These are phyloP conservation scores for Agriopis aurantiaria DNA, from an alignment of 2,888 invertebrate species.

Conservation along the genomic window DNA sequence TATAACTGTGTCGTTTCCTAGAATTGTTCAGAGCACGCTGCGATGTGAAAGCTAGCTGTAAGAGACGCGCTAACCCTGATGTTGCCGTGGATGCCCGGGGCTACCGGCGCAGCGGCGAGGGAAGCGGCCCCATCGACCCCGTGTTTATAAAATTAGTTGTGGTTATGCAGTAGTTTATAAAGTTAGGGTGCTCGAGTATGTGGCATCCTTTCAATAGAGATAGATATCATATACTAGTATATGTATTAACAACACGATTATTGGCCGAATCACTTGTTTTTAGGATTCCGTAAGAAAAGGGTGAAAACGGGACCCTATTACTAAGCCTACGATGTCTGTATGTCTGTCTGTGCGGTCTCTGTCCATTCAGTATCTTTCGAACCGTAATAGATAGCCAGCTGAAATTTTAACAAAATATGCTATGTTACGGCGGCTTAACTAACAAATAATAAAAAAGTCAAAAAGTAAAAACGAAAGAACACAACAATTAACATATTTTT, in stretches of 20 bases:
- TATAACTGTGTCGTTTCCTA: background rate
- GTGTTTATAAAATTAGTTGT: conserved; percentile 36
- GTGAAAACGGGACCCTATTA: too few species aligned
- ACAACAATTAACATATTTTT: too few species aligned
- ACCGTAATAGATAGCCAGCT: too few species aligned
- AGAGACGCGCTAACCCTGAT: conserved; percentile 2
- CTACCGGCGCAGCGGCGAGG: conserved; percentile 10
- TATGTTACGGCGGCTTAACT: too few species aligned
- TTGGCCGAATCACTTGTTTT: background rate
- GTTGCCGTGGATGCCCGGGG: conserved; percentile 24
- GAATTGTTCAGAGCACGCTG: background rate
- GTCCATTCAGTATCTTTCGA: too few species aligned
- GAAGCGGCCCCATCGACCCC: conserved; percentile 32
- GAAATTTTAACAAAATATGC: too few species aligned
- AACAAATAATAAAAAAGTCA: too few species aligned
- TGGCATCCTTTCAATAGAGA: background rate
- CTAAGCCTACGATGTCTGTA: too few species aligned
- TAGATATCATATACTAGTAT: background rate
- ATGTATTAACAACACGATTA: background rate
- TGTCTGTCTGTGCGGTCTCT: too few species aligned
- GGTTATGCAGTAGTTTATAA: conserved; percentile 29
- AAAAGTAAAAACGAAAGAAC: too few species aligned
- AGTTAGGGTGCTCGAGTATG: conserved; percentile 5
- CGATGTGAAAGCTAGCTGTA: background rate
- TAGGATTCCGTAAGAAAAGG: too few species aligned